Conservation (phyloP, 2,113 vertebrate genomes). For the Cisticola juncidis region DNA sequence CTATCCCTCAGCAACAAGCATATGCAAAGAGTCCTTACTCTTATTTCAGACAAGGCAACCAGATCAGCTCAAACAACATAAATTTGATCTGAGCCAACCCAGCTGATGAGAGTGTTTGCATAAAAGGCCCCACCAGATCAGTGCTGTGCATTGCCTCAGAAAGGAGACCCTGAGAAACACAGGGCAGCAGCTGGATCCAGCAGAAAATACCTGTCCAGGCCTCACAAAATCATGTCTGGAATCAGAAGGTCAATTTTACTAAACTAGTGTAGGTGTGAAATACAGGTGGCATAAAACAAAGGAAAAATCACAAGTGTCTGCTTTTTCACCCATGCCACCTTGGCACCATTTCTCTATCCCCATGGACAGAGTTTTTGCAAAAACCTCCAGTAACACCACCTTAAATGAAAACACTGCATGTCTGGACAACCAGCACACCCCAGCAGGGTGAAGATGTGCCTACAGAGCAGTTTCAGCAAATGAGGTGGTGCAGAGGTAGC, state of each 20-base stretch:
- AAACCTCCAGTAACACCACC: background rate
- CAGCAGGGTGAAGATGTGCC: background rate
- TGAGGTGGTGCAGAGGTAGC: background rate
- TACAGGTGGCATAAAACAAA: background rate
- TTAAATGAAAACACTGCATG: background rate
- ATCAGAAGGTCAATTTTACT: background rate
- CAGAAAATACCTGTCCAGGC: background rate
- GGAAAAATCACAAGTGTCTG: background rate
- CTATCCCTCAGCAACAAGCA: background rate
- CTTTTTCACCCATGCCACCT: background rate
- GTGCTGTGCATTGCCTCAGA: background rate
- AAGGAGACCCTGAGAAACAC: background rate
- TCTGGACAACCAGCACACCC: background rate
- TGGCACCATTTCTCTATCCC: background rate
- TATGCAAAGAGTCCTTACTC: background rate
- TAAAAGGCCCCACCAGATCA: background rate
- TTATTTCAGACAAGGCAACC: background rate
- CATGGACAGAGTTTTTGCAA: background rate
- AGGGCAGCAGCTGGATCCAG: background rate
- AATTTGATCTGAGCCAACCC: background rate
- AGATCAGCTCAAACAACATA: background rate
- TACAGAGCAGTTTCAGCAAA: background rate
- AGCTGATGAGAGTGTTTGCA: background rate
- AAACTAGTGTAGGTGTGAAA: background rate
- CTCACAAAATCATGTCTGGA: background rate